Conservation (phyloP, 2,888 invertebrate species). For the Idaea straminata region DNA sequence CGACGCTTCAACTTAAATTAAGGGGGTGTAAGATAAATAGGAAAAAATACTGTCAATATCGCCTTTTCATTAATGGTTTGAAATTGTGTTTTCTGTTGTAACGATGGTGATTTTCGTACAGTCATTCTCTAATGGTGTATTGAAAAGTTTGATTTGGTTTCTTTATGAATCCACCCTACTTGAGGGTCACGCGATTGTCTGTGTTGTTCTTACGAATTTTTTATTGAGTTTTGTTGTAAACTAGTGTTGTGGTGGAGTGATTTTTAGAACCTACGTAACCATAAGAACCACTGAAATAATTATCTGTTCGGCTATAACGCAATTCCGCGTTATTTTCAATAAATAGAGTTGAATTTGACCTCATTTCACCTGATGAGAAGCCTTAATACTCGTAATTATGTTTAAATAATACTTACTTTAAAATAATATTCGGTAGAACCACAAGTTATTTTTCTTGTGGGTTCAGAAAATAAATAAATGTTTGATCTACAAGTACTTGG, state of each 20-base stretch:
- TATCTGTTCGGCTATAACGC: no score
- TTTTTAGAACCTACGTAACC: no score
- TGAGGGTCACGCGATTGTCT: slow-evolving; percentile 2
- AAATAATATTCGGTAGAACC: no score
- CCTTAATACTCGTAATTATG: no score
- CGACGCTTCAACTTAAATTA: slow-evolving; percentile 62
- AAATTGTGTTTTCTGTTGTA: slow-evolving; percentile 57
- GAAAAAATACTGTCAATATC: slow-evolving; percentile 60
- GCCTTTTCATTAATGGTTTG: slow-evolving; percentile 67
- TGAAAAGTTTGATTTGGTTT: slow-evolving; percentile 34
- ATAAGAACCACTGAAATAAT: no score
- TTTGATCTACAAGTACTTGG: no score
- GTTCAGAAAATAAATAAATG: no score
- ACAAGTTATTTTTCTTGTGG: no score
- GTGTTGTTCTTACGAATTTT: slow-evolving; percentile 27
- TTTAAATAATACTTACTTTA: no score
- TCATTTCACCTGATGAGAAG: no score
- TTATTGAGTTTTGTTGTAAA: slow-evolving; percentile 12
- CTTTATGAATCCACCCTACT: slow-evolving; percentile 25
- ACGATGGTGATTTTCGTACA: slow-evolving; percentile 43
- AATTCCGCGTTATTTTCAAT: no score
- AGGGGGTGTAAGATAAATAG: slow-evolving; percentile 67
- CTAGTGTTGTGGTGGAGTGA: background rate
- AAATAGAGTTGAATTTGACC: no score
- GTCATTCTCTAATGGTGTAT: slow-evolving; percentile 42